Base-by-base conservation (phyloP, 92 coral and sea anemone species). In the Bergia sp. region DNA sequence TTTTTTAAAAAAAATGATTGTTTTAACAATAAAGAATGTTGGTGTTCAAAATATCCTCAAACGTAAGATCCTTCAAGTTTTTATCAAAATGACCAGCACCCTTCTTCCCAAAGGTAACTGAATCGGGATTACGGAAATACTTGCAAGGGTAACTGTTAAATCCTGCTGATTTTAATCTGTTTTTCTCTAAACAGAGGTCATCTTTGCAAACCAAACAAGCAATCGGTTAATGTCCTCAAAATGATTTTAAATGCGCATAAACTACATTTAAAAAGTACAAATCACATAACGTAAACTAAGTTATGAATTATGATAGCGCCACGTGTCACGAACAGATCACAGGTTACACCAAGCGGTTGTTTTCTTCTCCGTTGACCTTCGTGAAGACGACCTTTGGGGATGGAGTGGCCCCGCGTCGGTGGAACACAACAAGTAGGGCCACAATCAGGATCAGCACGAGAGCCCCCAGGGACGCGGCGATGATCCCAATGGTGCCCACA, bases 401-500 rank as follows among this genome's bases (percentile, higher is more conserved):
- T 61, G 95, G 94, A 53, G 93, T 57, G 42, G 79, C 67, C 37
- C 79, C 89, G 39, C 86, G 91, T 23, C 88, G 92, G 86, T 47
- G 86, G 90, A 90, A 89, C 76, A 94, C 83, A 71, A 92, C 85
- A 37, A 89, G 93, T 71, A 95, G 90, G 58, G 92, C 96, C 23
- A 85, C 95, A 39, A 88, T 80, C 81, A 95, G 83, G 15, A 85
- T 92, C 45, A 95, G 80, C 21, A 95, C 98, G 2, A 92, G 85
- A 50, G 93, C 93, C n/a, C 89, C 98, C 29, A 95, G 84, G 57
- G 90, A 93, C 49, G 96, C 98, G 23, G 98, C 98, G 77, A 94
- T 82, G 38, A 86, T 88, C 37, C 92, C 94, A 45, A 94, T 53
- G 76, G 93, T 83, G 76, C 96, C 90, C 64, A 94, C 86, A 38